Percentiles rank a stretch among this genome's conserved stretches.
Evolutionary conservation across 1,140 invertebrate species (phyloP).

Genomic region (Druon quercuslanigerum): DNA sequence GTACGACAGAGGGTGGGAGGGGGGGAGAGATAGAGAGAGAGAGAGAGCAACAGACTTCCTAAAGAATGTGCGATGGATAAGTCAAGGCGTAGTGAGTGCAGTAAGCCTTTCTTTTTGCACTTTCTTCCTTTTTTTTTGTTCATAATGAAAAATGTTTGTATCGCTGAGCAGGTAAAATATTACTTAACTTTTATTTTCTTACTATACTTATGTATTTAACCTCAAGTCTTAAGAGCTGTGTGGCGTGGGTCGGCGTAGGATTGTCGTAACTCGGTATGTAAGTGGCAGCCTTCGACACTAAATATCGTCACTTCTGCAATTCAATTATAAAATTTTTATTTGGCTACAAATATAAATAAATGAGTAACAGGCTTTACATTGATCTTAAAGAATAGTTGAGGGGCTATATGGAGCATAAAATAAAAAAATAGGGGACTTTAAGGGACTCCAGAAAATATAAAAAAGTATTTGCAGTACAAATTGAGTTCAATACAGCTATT

Average conservation of each 20-base stretch:
- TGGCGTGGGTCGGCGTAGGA: slow-evolving; percentile 56
- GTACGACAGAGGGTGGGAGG: no score
- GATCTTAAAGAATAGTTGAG: no score
- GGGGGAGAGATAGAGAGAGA: no score
- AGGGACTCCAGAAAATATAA: no score
- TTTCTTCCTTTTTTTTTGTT: slow-evolving; percentile 17
- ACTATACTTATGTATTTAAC: slow-evolving; percentile 12
- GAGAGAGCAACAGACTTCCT: no score
- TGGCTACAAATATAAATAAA: no score
- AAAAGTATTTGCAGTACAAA: no score
- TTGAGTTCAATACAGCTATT: no score
- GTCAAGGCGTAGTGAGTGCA: slow-evolving; percentile 9
- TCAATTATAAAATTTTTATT: slow-evolving; percentile 2
- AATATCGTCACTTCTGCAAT: slow-evolving; percentile 94
- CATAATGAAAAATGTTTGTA: slow-evolving; percentile 1
- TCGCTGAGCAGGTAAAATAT: slow-evolving; percentile 18
- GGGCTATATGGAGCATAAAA: no score
- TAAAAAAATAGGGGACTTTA: no score
- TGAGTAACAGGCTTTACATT: no score
- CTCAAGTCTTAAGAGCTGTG: slow-evolving; percentile 23
- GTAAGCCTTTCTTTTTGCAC: slow-evolving; percentile 8
- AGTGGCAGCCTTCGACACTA: slow-evolving; percentile 86
- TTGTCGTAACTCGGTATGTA: slow-evolving; percentile 66
- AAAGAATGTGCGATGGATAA: background rate
- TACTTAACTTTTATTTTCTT: background rate